A percentile compares a stretch with the other conserved stretches of the same genome.
Conservation (phyloP, 2,797 vertebrate species). For the Naso thynnoides region DNA sequence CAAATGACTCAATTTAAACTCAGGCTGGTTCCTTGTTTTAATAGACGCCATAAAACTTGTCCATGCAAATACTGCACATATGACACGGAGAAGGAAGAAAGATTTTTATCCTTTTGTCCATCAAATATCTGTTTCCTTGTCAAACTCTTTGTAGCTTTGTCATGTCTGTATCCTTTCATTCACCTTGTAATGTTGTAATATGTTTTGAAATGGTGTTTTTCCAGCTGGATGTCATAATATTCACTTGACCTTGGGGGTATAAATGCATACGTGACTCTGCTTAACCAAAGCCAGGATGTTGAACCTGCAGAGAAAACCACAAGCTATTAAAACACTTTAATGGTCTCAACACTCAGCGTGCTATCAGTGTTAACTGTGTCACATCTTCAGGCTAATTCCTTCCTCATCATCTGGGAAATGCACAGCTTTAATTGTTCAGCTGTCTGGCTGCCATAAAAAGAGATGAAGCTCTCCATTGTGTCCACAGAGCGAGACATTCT, state of each 20-base stretch:
- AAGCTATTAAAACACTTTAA: constrained; percentile 26
- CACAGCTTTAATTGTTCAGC: constrained; percentile 53
- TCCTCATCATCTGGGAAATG: constrained; percentile 47
- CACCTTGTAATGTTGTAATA: background rate
- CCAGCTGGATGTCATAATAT: constrained; percentile 15
- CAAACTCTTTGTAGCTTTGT: background rate
- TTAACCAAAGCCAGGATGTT: constrained; percentile 41
- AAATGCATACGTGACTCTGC: constrained; percentile 1
- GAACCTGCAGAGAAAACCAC: constrained; percentile 26
- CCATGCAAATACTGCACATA: constrained; percentile 40
- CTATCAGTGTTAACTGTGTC: constrained; percentile 10
- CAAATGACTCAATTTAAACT: constrained; percentile 20
- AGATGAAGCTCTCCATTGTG: constrained; percentile 44
- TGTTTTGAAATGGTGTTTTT: constrained; percentile 14
- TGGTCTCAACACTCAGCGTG: constrained; percentile 1
- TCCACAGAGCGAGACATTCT: constrained; percentile 18
- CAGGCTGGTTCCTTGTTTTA: background rate
- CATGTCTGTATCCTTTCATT: constrained; percentile 2
- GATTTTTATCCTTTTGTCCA: constrained; percentile 31
- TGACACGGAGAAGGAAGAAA: constrained; percentile 28
- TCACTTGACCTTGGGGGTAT: background rate
- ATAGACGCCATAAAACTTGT: background rate
- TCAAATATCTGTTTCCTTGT: constrained; percentile 43
- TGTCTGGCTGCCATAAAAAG: constrained; percentile 39
- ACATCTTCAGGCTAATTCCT: constrained; percentile 38